Conservation (phyloP, 1,140 invertebrate species). For the Aphaenogaster rudis region DNA sequence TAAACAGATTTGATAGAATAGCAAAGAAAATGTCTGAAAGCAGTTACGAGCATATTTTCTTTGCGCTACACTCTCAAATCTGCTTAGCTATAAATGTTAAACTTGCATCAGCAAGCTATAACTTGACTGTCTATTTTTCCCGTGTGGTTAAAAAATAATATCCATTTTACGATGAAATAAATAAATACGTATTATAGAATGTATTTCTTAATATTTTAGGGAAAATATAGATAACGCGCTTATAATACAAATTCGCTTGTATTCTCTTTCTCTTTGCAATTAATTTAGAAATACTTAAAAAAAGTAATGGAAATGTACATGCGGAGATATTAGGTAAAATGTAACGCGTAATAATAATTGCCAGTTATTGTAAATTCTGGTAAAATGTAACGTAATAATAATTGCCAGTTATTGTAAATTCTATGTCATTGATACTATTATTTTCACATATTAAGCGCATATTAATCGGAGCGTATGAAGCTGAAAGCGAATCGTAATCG, state of each 20-base stretch:
- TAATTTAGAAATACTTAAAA: neutral
- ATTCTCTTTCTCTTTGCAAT: neutral
- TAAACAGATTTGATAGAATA: too few relatives aligned
- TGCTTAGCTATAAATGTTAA: too few relatives aligned
- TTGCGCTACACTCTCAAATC: too few relatives aligned
- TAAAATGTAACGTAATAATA: neutral
- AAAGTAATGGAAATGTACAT: neutral
- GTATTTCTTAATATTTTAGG: neutral
- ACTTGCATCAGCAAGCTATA: too few relatives aligned
- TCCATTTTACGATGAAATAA: neutral
- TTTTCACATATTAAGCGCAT: constrained; percentile 6
- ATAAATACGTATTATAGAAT: neutral
- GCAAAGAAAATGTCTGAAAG: too few relatives aligned
- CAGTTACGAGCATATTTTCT: too few relatives aligned
- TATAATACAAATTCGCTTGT: neutral
- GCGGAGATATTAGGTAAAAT: neutral
- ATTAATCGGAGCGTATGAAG: neutral
- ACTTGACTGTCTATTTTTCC: too few relatives aligned
- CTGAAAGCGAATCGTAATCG: constrained; percentile 24
- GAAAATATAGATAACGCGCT: neutral
- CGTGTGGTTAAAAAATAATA: neutral
- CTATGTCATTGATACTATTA: neutral
- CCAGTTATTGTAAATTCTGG: neutral
- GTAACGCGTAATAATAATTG: neutral
- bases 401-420: neutral